Percentiles rank a stretch among this genome's conserved stretches.
These are phyloP conservation scores for Anolis carolinensis DNA, from an alignment of 2,113 vertebrate genomes.

Conservation along the genomic window DNA sequence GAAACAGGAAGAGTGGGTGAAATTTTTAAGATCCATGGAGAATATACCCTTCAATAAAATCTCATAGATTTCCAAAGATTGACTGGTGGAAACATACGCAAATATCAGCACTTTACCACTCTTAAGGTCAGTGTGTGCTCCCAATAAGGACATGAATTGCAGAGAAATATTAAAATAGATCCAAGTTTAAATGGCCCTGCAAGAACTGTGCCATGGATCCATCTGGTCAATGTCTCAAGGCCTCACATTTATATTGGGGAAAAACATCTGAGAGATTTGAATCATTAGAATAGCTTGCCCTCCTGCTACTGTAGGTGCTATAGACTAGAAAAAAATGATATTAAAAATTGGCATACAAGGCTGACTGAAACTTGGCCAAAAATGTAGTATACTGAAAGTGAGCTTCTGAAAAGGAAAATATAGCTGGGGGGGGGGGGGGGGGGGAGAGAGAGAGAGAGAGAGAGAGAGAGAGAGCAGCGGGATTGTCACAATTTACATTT, in stretches of 20 bases:
- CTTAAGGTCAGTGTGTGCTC: neutral
- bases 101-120: neutral
- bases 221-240: conserved; percentile 22
- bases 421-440: too few species aligned
- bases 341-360: neutral
- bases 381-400: neutral
- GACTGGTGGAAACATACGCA: neutral
- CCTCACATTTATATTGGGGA: neutral
- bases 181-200: neutral
- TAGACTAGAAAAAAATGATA: neutral
- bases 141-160: neutral
- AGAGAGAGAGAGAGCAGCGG: too few species aligned
- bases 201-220: neutral
- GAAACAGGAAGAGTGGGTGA: neutral
- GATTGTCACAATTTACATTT: too few species aligned
- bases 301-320: neutral
- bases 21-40: neutral
- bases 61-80: conserved; percentile 26
- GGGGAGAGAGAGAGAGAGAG: too few species aligned
- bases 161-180: neutral
- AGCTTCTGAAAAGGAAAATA: neutral
- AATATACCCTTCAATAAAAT: neutral
- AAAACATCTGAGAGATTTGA: neutral
- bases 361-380: conserved; percentile 5
- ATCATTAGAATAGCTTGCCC: neutral